Base-by-base conservation (phyloP, 2,888 invertebrate genomes). In the Chorisops tibialis region DNA sequence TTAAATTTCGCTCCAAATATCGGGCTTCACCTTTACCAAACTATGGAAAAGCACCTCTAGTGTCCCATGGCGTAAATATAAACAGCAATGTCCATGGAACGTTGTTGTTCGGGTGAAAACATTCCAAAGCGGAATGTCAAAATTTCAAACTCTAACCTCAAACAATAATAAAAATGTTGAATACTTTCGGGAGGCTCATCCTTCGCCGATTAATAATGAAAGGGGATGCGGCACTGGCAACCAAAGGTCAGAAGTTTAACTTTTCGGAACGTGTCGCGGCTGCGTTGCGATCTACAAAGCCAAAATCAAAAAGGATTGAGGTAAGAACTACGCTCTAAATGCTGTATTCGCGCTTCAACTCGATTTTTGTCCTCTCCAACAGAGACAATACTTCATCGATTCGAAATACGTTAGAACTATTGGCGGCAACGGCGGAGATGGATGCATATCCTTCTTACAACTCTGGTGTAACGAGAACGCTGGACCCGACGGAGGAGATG, bases 401-500 rank as follows among this genome's bases (percentile, higher is more conserved):
- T 81, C 84, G 3, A 84, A 82, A 68, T 75, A 81, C 69, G 81
- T 94, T 0, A 78, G 85, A 58, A 82, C 87, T 0, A 73, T 82
- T 0, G 99, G 88, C 0, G 99, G 99, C 0, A 87, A 86, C 30
- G 99, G 99, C 0, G 99, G 99, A 0, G 87, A 97, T 79, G 99
- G 99, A 0, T 87, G 87, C 68, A 85, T 96, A 60, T 92, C 94
- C 0, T 96, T 99, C 74, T 79, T 93, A 5, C 86, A 87, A 65
- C 79, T 87, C 7, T 93, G 87, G 83, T 82, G 83, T 59, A 95
- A 95, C 71, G 96, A 95, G 66, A 83, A 82, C 62, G 98, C 93
- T 0, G 97, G 97, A 0, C 97, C 96, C 0, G 93, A 95, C 76
- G 97, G 96, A 0, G 98, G 97, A 0, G 95, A 98, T 76, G 99